Base-by-base conservation (phyloP, 2,113 vertebrate species). In the Rynchops niger region DNA sequence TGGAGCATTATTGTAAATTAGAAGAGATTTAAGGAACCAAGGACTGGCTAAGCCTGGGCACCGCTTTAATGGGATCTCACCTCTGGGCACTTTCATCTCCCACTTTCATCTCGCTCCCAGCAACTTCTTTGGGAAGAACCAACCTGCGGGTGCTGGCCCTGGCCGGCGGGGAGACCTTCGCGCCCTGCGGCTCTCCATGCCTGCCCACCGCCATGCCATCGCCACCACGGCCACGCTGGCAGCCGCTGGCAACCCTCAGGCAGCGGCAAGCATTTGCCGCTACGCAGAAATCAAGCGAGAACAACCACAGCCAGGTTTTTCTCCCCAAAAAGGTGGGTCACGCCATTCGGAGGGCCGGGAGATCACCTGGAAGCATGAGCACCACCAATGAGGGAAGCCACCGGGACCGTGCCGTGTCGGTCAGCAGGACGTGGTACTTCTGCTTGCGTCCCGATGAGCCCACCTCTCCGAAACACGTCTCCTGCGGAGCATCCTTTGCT, bases 1-100 rank as follows among this genome's bases (percentile, higher is more conserved):
- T 65, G 45, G 90, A 97, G 96, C 96, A 97, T 98, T 98, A 98
- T 89, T 76, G 96, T 79, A 97, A 97, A 97, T 97, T 97, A 97
- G 95, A 97, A 96, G 96, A 97, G 97, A 95, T 96, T 98, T 97
- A 97, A 97, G 93, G 94, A 95, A 95, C 80, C 93, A 70, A 76
- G 95, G 95, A 86, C 87, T 4, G 42, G 93, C 95, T 97, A 97
- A 97, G 92, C 93, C 95, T 30, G 74, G 90, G 93, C 81, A 93
- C 90, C 0, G 30, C 95, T 97, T 97, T 96, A 97, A 97, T 97
- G 95, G 96, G 90, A 95, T 98, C 96, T 94, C 94, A 97, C 96
- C 95, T 97, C 96, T 67, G 80, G 93, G 96, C 96, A 87, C 95
- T 97, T 97, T 98, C 96, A 97, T 97, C 96, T 97, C 91, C 94